Conservation (phyloP, 1,140 invertebrate species). For the Epicauta chinensis region DNA sequence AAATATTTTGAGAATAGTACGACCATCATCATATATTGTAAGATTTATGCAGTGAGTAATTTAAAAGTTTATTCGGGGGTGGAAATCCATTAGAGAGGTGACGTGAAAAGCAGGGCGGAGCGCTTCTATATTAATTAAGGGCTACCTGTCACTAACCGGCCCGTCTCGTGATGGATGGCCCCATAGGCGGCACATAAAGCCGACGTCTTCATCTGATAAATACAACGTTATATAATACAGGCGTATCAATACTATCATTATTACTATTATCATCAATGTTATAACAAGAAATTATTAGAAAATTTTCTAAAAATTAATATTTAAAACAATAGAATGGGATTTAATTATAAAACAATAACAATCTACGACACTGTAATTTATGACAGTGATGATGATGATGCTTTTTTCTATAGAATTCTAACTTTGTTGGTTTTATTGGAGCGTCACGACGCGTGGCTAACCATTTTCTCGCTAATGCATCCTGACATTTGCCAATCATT, state of each 20-base stretch:
- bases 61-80: slow-evolving; percentile 36
- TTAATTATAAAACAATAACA: no score
- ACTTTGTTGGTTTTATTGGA: not conserved
- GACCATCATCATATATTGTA: slow-evolving; percentile 8
- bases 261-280: no score
- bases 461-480: slow-evolving; percentile 23
- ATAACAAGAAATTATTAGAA: no score
- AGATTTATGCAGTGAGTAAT: slow-evolving; percentile 32
- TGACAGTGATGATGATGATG: no score
- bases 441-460: slow-evolving; percentile 21
- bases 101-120: slow-evolving; percentile 39
- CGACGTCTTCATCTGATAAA: slow-evolving; percentile 5
- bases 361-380: no score
- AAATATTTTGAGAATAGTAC: no score
- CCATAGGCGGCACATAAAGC: slow-evolving; percentile 26
- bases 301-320: no score
- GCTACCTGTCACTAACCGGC: slow-evolving; percentile 37
- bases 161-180: slow-evolving; percentile 38
- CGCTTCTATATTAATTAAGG: slow-evolving; percentile 41
- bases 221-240: no score
- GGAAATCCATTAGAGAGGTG: slow-evolving; percentile 39
- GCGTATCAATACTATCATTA: no score
- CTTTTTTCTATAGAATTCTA: no score
- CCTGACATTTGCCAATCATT: slow-evolving; percentile 31
- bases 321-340: no score